A percentile compares a stretch with the other conserved stretches of the same genome.
These are phyloP conservation scores for Chymomyza amoena DNA, from an alignment of 2,888 invertebrate genomes.

Conservation along the genomic window DNA sequence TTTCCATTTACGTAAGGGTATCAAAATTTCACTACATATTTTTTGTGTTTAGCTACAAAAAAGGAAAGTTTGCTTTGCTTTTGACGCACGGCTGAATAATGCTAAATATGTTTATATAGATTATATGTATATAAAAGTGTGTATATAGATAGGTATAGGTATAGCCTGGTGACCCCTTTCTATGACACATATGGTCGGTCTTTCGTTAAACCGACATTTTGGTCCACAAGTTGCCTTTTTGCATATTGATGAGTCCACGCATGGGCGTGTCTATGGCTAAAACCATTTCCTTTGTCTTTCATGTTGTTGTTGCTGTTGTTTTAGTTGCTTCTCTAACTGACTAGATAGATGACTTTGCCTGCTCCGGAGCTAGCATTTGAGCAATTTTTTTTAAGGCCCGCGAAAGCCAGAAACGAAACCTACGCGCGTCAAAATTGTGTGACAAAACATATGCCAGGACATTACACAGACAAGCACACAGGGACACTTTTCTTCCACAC, in stretches of 20 bases:
- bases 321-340: neutral
- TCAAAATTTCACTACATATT: no score
- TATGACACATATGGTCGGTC: neutral
- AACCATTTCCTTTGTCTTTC: neutral
- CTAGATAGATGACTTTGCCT: neutral
- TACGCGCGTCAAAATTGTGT: slow-evolving; percentile 58
- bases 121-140: no score
- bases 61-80: slow-evolving; percentile 62
- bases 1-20: no score
- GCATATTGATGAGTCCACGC: slow-evolving; percentile 62
- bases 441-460: slow-evolving; percentile 63
- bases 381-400: neutral
- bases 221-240: slow-evolving; percentile 36
- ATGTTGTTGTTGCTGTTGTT: neutral
- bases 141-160: no score
- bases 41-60: no score
- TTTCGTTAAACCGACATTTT: slow-evolving; percentile 7
- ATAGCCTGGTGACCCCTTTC: slow-evolving; percentile 22
- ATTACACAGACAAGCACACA: slow-evolving; percentile 17
- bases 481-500: neutral
- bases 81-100: slow-evolving; percentile 65
- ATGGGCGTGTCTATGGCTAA: neutral
- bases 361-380: slow-evolving; percentile 4
- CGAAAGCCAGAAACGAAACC: neutral
- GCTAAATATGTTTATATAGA: slow-evolving; percentile 3